Evolutionary conservation across 2,888 invertebrate species (phyloP).

Genomic region (Incurvaria masculella): DNA sequence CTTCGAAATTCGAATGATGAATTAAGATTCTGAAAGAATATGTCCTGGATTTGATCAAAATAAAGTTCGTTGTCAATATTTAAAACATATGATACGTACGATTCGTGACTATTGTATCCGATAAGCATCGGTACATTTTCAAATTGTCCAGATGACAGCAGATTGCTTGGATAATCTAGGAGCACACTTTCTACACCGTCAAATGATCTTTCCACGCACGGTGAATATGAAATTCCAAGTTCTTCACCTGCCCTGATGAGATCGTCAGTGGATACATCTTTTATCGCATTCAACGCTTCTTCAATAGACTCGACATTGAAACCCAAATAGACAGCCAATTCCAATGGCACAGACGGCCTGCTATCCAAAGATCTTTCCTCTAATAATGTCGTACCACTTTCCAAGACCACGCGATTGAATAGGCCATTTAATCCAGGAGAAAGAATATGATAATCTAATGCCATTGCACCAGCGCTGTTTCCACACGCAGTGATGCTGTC

Average conservation of each 20-base stretch:
- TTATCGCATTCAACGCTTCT: conserved; percentile 24
- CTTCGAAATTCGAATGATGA: conserved; percentile 1
- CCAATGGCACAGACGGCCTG: conserved; percentile 21
- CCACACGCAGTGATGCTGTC: conserved; percentile 77
- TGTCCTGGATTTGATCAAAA: not conserved
- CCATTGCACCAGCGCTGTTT: conserved; percentile 68
- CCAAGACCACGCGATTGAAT: conserved; percentile 26
- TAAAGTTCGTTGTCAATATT: not conserved
- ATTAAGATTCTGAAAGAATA: not conserved
- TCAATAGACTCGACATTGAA: conserved; percentile 17
- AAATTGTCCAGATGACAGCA: not conserved
- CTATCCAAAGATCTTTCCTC: conserved; percentile 20
- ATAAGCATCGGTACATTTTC: conserved; percentile 25
- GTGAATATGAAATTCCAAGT: conserved; percentile 21
- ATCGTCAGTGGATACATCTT: conserved; percentile 17
- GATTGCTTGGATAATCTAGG: conserved; percentile 20
- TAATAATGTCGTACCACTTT: conserved; percentile 26
- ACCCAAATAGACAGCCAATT: conserved; percentile 24
- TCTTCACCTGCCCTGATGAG: conserved; percentile 21
- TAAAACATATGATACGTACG: conserved; percentile 4
- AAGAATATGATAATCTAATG: conserved; percentile 28
- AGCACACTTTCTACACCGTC: conserved; percentile 26
- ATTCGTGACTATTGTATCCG: conserved; percentile 30
- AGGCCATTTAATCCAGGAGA: conserved; percentile 21
- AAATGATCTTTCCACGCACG: conserved; percentile 29